Evolutionary conservation across 2,797 vertebrate genomes (phyloP).

Genomic region (Yasuhikotakia modesta): DNA sequence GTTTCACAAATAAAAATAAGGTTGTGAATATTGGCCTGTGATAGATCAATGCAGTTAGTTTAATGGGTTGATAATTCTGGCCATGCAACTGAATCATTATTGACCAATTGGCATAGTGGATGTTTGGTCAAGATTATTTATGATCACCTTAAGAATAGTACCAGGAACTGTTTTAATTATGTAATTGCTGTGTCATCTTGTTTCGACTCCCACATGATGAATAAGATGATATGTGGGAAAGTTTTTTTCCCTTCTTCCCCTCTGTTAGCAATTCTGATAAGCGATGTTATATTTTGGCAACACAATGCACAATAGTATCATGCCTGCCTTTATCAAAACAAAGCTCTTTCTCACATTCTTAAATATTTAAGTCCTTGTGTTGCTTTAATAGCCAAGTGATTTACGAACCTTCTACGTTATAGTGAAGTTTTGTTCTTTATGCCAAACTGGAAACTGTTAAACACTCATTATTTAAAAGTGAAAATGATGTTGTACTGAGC

Average conservation of each 20-base stretch:
- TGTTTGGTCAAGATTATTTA: constrained; percentile 12
- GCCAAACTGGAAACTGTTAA: constrained; percentile 8
- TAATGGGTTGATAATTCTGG: background rate
- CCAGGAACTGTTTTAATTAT: constrained; percentile 65
- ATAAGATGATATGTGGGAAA: constrained; percentile 66
- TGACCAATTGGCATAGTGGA: background rate
- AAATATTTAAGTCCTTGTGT: background rate
- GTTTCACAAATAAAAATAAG: background rate
- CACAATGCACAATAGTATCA: constrained; percentile 30
- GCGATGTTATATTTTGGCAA: constrained; percentile 23
- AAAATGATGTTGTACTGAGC: background rate
- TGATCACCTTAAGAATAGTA: constrained; percentile 52
- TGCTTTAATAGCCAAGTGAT: background rate
- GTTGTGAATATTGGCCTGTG: background rate
- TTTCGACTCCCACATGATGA: constrained; percentile 60
- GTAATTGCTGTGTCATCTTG: constrained; percentile 63
- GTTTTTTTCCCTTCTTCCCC: background rate
- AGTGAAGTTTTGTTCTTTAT: background rate
- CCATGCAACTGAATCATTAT: background rate
- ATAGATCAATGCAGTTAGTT: background rate
- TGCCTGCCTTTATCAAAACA: constrained; percentile 18
- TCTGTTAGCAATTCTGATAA: constrained; percentile 13
- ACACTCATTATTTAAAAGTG: background rate
- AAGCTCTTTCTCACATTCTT: constrained; percentile 16
- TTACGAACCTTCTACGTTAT: background rate